These are phyloP conservation scores for Lithophane socia DNA, from an alignment of 2,888 invertebrate genomes.

Conservation along the genomic window DNA sequence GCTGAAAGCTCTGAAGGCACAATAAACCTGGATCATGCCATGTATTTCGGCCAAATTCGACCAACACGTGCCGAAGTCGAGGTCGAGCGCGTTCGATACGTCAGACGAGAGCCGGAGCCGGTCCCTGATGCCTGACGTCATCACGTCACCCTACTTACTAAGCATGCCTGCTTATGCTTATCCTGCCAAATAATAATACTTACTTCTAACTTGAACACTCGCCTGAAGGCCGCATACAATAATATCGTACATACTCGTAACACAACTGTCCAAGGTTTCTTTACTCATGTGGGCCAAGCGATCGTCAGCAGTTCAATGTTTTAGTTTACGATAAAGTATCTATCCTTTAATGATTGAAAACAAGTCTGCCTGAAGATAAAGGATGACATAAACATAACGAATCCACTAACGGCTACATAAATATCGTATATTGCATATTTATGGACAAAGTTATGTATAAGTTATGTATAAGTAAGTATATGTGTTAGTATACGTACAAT, in stretches of 20 bases:
- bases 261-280: background rate
- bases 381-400: background rate
- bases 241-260: background rate
- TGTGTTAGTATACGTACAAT: no score
- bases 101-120: no score
- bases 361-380: background rate
- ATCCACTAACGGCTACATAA: no score
- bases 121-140: no score
- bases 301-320: background rate
- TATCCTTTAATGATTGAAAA: background rate
- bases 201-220: background rate
- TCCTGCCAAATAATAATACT: conserved; percentile 14
- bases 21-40: conserved; percentile 6
- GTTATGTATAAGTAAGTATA: no score
- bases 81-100: conserved; percentile 46
- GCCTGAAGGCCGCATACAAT: background rate
- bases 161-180: conserved; percentile 14
- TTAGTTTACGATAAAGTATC: conserved; percentile 1
- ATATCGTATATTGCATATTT: no score
- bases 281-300: no score
- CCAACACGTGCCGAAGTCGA: conserved; percentile 29
- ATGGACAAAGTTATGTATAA: no score
- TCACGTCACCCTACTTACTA: conserved; percentile 9
- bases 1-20: background rate
- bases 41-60: conserved; percentile 15